Percentiles rank a stretch among this genome's conserved stretches.
Evolutionary conservation across 2,113 vertebrate species (phyloP).

Genomic region (Oncorhynchus gorbuscha): DNA sequence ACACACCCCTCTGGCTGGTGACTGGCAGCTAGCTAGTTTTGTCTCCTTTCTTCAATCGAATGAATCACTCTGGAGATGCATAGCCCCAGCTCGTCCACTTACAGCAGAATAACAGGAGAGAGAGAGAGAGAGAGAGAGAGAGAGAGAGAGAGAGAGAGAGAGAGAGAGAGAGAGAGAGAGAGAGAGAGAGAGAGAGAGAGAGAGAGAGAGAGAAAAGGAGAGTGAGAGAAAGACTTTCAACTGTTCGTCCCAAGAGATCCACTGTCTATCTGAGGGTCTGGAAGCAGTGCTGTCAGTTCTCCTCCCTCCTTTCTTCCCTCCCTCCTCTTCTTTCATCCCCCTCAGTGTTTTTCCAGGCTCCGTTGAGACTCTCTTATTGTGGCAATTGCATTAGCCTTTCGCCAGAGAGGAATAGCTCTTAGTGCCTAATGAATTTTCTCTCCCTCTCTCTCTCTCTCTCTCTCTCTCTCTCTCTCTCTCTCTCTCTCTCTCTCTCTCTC

Average conservation of each 20-base stretch:
- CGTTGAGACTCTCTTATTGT: slow-evolving; percentile 71
- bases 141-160: too few relatives aligned
- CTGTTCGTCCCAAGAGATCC: slow-evolving; percentile 66
- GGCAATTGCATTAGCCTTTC: slow-evolving; percentile 78
- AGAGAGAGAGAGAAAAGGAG: slow-evolving; percentile 23
- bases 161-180: too few relatives aligned
- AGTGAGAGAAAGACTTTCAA: slow-evolving; percentile 57
- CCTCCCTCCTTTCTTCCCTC: slow-evolving; percentile 33
- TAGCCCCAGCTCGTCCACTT: slow-evolving; percentile 10
- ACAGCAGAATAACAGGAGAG: slow-evolving; percentile 30
- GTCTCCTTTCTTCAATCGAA: slow-evolving; percentile 28
- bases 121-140: not conserved
- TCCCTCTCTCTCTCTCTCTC: slow-evolving; percentile 38
- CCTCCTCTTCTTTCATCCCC: slow-evolving; percentile 35
- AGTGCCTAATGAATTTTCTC: slow-evolving; percentile 71
- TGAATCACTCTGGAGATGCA: slow-evolving; percentile 26
- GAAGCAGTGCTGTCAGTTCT: slow-evolving; percentile 58
- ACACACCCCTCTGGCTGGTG: slow-evolving; percentile 59
- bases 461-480: slow-evolving; percentile 25
- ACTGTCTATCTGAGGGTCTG: slow-evolving; percentile 70
- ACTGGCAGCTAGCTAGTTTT: slow-evolving; percentile 49
- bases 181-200: too few relatives aligned
- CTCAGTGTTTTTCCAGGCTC: slow-evolving; percentile 64
- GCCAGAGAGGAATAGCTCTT: slow-evolving; percentile 69
- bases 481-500: slow-evolving; percentile 15